Base-by-base conservation (phyloP, 1,140 invertebrate species). In the Temnothorax nylanderi region DNA sequence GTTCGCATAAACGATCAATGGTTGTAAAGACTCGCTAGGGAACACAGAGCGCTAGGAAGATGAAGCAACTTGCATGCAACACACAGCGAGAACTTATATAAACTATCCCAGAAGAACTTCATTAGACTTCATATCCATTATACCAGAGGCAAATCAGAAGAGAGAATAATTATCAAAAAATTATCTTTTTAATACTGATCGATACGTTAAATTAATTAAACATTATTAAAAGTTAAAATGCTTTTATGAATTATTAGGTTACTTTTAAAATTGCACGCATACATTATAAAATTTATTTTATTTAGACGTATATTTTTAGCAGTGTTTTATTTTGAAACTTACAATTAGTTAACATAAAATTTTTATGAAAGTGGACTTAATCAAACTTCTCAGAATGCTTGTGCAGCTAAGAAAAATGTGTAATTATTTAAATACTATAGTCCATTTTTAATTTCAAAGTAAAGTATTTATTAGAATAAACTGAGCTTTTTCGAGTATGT, bases 1-100 rank as follows among this genome's bases (percentile, higher is more conserved):
- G 77, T 51, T 78, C 60, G 60, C 58, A 78, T 78, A 71, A 81
- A 81, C 47, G 64, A 81, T 71, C 64, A 47, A 71, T 81, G 41
- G 44, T 62, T 62, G 18, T 65, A 65, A 54, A 51, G 47, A 54
- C 34, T 13, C 49, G 47, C 37, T 34, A 21, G 54, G 21, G 21
- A 60, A n/a, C 74, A 3, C 34, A 26, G n/a, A 77, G 34, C 47
- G 34, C 54, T 58, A 64, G 41, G 60, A 65, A 54, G 34, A 81
- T 71, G 64, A 81, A 65, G 76, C 44, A 78, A 67, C 62, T 80
- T 80, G 62, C 44, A 37, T 54, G 62, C 62, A 41, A 71, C n/a
- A n/a, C n/a, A n/a, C 32, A 56, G 34, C 49, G 47, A 69, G n/a
- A 81, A 81, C 34, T 54, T 26, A 34, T 41, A 54, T 34, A 47